Conservation (phyloP, 1,140 invertebrate species). For the Drosophila eugracilis region DNA sequence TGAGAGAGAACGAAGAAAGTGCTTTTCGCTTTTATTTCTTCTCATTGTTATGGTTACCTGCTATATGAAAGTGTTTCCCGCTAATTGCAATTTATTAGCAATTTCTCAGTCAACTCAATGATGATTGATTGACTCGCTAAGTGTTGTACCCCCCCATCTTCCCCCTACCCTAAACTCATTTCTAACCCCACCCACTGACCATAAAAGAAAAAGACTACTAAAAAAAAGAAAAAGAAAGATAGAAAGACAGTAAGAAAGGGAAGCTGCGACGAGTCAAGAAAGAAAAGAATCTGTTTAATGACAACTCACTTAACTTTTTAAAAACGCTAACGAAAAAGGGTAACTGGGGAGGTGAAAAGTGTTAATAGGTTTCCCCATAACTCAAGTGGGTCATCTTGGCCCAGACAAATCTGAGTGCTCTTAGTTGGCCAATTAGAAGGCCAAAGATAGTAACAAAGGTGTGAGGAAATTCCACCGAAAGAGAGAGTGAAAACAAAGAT, state of each 20-base stretch:
- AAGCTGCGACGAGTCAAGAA: constrained; percentile 27
- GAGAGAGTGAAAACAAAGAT: constrained; percentile 21
- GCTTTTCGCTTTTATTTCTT: constrained; percentile 48
- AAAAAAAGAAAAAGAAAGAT: constrained; percentile 3
- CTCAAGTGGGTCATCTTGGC: constrained; percentile 73
- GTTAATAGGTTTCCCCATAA: constrained; percentile 79
- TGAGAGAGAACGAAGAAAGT: constrained; percentile 42
- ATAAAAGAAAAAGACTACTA: constrained; percentile 12
- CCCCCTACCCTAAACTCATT: neutral
- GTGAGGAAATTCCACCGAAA: constrained; percentile 11
- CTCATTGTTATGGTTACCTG: constrained; percentile 23
- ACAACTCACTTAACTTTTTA: constrained; percentile 55
- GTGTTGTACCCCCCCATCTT: neutral
- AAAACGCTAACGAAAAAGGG: constrained; percentile 5
- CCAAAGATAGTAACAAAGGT: constrained; percentile 16
- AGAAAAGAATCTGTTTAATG: constrained; percentile 53
- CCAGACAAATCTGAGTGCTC: constrained; percentile 48
- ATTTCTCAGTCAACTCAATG: constrained; percentile 54
- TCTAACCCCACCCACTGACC: constrained; percentile 12
- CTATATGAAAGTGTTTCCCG: constrained; percentile 43
- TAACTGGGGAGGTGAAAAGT: constrained; percentile 67
- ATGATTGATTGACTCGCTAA: constrained; percentile 51
- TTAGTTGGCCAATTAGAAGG: constrained; percentile 58
- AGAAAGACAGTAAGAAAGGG: constrained; percentile 24
- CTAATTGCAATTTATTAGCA: constrained; percentile 60